Conservation (phyloP, 2,888 invertebrate species). For the Rhopalosiphum nymphaeae region DNA sequence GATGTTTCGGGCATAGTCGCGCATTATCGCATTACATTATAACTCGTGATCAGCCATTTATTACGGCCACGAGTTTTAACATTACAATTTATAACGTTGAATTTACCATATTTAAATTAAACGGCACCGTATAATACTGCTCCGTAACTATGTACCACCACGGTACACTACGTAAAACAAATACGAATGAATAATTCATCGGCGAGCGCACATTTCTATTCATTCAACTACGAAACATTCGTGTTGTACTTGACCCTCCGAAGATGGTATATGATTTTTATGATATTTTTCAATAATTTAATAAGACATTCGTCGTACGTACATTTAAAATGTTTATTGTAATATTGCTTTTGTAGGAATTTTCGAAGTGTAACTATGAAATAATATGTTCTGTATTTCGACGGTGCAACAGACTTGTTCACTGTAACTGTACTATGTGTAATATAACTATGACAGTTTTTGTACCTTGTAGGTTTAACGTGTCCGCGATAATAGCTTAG, state of each 20-base stretch:
- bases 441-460: not conserved
- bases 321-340: not conserved
- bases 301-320: not conserved
- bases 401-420: not conserved
- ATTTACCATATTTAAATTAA: conserved; percentile 46
- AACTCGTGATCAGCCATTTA: not conserved
- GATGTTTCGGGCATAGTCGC: not conserved
- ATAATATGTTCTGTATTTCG: not conserved
- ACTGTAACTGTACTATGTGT: not conserved
- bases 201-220: not conserved
- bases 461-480: not conserved
- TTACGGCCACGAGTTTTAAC: not conserved
- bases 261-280: not conserved
- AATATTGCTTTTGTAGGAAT: not conserved
- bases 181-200: conserved; percentile 51
- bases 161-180: not conserved
- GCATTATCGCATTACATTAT: not conserved
- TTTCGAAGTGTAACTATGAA: not conserved
- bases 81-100: not conserved
- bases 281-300: not conserved
- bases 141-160: not conserved
- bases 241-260: not conserved
- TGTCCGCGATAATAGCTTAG: not conserved
- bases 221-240: not conserved
- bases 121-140: not conserved